Evolutionary conservation across 2,797 vertebrate species (phyloP).

Genomic region (Threskiornis aethiopicus): DNA sequence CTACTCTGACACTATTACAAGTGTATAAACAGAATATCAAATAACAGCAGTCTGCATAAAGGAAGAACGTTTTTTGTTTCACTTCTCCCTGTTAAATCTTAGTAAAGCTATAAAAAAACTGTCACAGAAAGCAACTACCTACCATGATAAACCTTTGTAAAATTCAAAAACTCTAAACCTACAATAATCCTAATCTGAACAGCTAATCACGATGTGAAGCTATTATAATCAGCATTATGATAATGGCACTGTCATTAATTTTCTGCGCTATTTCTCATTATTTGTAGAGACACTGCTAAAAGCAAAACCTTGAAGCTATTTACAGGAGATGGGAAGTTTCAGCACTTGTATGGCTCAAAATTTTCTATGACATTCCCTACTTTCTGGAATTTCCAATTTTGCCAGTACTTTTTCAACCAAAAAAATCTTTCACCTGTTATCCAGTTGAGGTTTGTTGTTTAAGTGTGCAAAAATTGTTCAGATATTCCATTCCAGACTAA

Average conservation of each 20-base stretch:
- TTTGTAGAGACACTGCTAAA: neutral
- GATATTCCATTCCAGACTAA: neutral
- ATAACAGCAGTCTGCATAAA: neutral
- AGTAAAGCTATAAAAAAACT: conserved; percentile 52
- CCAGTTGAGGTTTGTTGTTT: neutral
- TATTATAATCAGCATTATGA: conserved; percentile 52
- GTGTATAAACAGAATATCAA: conserved; percentile 56
- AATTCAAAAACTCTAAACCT: conserved; percentile 49
- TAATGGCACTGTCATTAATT: conserved; percentile 39
- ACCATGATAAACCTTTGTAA: conserved; percentile 44
- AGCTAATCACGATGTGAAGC: conserved; percentile 31
- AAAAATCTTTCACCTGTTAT: neutral
- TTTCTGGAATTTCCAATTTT: neutral
- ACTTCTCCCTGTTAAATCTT: conserved; percentile 44
- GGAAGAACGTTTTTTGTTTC: conserved; percentile 45
- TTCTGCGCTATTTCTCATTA: conserved; percentile 28
- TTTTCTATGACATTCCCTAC: neutral
- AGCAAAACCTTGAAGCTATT: neutral
- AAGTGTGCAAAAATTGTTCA: neutral
- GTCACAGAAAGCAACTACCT: conserved; percentile 56
- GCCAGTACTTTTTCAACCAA: neutral
- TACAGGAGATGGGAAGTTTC: neutral
- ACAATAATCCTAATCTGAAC: conserved; percentile 67
- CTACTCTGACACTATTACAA: neutral
- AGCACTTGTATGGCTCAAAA: neutral